Percentiles rank a stretch among this genome's conserved stretches.
Conservation (phyloP, 2,888 invertebrate genomes). For the Apomyelois bistriatella region DNA sequence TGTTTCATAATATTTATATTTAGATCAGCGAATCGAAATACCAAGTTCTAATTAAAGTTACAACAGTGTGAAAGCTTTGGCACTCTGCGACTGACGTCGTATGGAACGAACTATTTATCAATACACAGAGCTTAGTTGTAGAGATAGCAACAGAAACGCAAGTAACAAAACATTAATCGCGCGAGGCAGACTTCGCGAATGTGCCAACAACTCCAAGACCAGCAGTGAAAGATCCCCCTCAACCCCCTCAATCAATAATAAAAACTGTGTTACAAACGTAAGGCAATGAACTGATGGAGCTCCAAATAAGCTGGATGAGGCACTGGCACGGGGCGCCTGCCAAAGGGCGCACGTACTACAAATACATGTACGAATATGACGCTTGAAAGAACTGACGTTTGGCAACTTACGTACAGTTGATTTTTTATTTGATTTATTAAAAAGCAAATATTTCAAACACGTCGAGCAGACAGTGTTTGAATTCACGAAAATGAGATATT, state of each 20-base stretch:
- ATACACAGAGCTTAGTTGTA: conserved; percentile 33
- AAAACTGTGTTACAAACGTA: conserved; percentile 27
- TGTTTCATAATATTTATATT: background rate
- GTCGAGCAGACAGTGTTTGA: background rate
- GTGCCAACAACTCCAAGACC: conserved; percentile 44
- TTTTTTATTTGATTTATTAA: conserved; percentile 25
- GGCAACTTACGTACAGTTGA: conserved; percentile 37
- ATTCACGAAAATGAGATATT: conserved; percentile 2
- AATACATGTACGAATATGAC: conserved; percentile 30
- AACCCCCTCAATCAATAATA: conserved; percentile 31
- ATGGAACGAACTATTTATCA: conserved; percentile 45
- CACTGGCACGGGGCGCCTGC: conserved; percentile 50
- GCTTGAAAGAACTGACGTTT: conserved; percentile 39
- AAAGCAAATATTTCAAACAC: conserved; percentile 13
- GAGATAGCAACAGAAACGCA: conserved; percentile 45
- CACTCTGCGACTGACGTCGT: conserved; percentile 27
- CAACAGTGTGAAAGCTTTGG: conserved; percentile 44
- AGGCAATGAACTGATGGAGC: conserved; percentile 48
- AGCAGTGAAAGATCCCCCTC: conserved; percentile 39
- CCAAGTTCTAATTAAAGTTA: conserved; percentile 29
- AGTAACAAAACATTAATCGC: conserved; percentile 63
- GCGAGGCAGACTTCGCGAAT: conserved; percentile 36
- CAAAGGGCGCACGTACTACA: conserved; percentile 46
- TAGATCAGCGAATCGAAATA: conserved; percentile 20
- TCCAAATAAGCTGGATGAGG: conserved; percentile 38